phyloP scores from a whole-genome alignment of 2,888 invertebrate genomes.

The Melanchra persicariae region DNA sequence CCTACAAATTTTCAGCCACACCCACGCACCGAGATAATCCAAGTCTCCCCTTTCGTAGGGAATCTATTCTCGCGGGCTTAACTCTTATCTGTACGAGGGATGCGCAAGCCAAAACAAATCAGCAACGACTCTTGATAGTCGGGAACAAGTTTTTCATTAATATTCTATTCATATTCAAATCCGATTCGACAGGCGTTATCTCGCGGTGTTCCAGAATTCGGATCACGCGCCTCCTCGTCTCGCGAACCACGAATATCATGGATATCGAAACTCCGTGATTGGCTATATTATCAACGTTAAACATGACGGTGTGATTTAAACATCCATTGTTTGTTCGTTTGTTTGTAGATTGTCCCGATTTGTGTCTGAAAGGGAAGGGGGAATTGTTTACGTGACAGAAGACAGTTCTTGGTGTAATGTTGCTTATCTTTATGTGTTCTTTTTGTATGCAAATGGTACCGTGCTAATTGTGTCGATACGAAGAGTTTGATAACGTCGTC shows the following conservation, averaged over 20 bases:
- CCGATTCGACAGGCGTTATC: conserved; percentile 85
- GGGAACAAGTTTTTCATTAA: conserved; percentile 86
- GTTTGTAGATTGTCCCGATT: conserved; percentile 57
- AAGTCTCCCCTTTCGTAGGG: conserved; percentile 45
- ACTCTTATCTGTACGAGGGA: conserved; percentile 55
- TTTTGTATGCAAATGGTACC: conserved; percentile 46
- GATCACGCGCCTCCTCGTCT: conserved; percentile 79
- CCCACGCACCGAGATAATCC: conserved; percentile 54
- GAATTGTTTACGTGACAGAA: conserved; percentile 54
- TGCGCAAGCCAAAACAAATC: conserved; percentile 73
- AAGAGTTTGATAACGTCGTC: conserved; percentile 21
- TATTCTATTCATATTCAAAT: conserved; percentile 90
- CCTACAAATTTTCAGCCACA: conserved; percentile 53
- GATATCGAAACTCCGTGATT: conserved; percentile 83
- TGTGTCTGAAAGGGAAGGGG: conserved; percentile 28
- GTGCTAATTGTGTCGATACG: conserved; percentile 37
- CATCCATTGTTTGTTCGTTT: conserved; percentile 59
- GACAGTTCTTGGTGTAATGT: conserved; percentile 48
- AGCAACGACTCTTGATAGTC: conserved; percentile 74
- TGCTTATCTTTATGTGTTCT: conserved; percentile 54
- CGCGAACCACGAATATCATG: conserved; percentile 77
- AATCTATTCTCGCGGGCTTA: conserved; percentile 57
- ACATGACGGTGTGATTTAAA: conserved; percentile 70
- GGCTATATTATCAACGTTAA: conserved; percentile 83
- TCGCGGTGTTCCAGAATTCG: conserved; percentile 75